Evolutionary conservation across 2,113 vertebrate genomes (phyloP).

Genomic region (Hemicordylus capensis): DNA sequence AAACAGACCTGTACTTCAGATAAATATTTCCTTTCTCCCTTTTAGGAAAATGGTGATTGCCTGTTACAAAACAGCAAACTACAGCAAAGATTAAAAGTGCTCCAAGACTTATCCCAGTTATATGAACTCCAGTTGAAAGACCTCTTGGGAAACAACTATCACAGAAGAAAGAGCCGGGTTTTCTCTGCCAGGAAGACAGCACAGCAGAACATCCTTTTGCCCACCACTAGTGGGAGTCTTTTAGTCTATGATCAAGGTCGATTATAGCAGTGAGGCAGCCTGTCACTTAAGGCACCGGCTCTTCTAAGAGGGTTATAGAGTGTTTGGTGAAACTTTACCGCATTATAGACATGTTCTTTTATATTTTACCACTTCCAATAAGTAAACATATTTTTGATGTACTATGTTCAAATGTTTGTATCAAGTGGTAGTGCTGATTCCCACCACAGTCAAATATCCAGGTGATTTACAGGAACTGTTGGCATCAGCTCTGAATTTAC

Average conservation of each 20-base stretch:
- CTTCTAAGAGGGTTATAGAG: neutral
- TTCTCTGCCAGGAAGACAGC: constrained; percentile 38
- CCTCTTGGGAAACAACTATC: constrained; percentile 77
- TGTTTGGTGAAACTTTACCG: neutral
- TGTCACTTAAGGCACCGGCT: neutral
- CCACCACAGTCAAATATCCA: neutral
- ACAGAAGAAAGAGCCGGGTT: constrained; percentile 65
- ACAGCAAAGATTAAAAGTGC: constrained; percentile 74
- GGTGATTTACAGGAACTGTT: neutral
- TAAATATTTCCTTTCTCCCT: neutral
- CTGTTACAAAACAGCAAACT: constrained; percentile 76
- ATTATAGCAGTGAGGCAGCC: neutral
- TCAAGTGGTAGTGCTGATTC: no score
- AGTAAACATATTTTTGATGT: neutral
- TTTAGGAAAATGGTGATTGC: constrained; percentile 76
- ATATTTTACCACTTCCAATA: neutral
- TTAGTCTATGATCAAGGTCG: constrained; percentile 87
- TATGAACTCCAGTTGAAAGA: constrained; percentile 79
- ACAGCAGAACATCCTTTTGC: constrained; percentile 30
- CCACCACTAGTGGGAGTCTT: constrained; percentile 79
- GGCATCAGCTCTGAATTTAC: neutral
- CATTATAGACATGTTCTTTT: neutral
- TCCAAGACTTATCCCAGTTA: constrained; percentile 80
- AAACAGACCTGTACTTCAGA: neutral
- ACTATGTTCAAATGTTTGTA: neutral